Percentiles rank a stretch among this genome's conserved stretches.
phyloP scores from a whole-genome alignment of 2,113 vertebrate species.

The Corynorhinus townsendii region DNA sequence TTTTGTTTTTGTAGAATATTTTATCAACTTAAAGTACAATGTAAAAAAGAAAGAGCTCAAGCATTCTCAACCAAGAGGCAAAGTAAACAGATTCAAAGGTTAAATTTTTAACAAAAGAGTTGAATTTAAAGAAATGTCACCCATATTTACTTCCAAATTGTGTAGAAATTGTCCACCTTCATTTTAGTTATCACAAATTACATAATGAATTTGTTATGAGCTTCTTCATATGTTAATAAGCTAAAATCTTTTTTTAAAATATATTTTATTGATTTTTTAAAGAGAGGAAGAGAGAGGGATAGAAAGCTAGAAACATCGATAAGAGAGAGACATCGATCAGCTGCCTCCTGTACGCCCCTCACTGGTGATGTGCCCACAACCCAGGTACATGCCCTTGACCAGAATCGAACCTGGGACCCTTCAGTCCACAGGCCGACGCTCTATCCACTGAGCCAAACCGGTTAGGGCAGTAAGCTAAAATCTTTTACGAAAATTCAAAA shows the following conservation, averaged over 20 bases:
- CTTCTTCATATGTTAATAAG: background rate
- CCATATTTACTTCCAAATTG: background rate
- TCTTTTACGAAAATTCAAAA: conserved; percentile 2
- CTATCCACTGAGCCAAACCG: no score
- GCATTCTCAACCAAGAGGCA: background rate
- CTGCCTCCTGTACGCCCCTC: no score
- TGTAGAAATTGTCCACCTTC: background rate
- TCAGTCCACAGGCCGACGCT: no score
- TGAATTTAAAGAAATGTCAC: conserved; percentile 22
- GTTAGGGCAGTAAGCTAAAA: background rate
- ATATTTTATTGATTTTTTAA: no score
- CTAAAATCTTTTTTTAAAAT: background rate
- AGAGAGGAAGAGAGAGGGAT: no score
- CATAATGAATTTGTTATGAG: background rate
- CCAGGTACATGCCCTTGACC: no score
- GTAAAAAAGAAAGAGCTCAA: background rate
- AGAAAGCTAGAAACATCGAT: no score
- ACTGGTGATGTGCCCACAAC: no score
- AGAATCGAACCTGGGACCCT: no score
- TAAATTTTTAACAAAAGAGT: background rate
- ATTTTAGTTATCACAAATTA: conserved; percentile 1
- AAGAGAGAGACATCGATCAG: no score
- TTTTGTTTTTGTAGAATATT: conserved; percentile 5
- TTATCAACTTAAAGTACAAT: background rate
- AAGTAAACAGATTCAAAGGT: background rate